Percentiles rank a stretch among this genome's conserved stretches.
Evolutionary conservation across 2,888 invertebrate species (phyloP).

Genomic region (Eristalinus aeneus): DNA sequence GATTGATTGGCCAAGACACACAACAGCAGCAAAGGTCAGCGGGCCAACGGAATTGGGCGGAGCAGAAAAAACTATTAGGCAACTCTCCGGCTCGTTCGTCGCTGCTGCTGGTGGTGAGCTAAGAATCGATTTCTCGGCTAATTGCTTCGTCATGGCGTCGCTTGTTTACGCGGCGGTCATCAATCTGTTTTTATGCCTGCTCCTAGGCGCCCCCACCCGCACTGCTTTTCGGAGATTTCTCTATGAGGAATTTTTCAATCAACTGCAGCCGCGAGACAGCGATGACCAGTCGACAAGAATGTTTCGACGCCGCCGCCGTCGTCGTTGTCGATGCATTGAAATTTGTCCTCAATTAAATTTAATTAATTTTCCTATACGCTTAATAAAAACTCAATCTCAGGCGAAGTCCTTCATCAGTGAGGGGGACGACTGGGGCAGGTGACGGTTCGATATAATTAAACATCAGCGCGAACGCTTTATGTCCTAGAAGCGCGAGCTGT

Average conservation of each 20-base stretch:
- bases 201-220: background rate
- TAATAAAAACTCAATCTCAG: slow-evolving; percentile 71
- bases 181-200: slow-evolving; percentile 45
- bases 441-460: slow-evolving; percentile 48
- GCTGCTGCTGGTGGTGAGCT: slow-evolving; percentile 26
- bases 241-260: slow-evolving; percentile 37
- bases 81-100: background rate
- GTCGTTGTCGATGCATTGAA: slow-evolving; percentile 34
- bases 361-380: slow-evolving; percentile 71
- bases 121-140: slow-evolving; percentile 45
- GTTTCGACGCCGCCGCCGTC: background rate
- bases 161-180: slow-evolving; percentile 50
- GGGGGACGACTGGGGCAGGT: background rate
- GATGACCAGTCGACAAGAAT: background rate
- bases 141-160: slow-evolving; percentile 22
- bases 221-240: background rate
- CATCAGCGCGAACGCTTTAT: slow-evolving; percentile 44
- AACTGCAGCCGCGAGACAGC: background rate
- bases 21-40: background rate
- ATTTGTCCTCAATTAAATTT: slow-evolving; percentile 72
- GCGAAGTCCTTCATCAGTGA: slow-evolving; percentile 12
- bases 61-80: background rate
- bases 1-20: background rate
- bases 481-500: slow-evolving; percentile 44
- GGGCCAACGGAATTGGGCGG: background rate